Percentiles rank a stretch among this genome's conserved stretches.
These are phyloP conservation scores for Pitta sordida DNA, from an alignment of 2,113 vertebrate genomes.

Conservation along the genomic window DNA sequence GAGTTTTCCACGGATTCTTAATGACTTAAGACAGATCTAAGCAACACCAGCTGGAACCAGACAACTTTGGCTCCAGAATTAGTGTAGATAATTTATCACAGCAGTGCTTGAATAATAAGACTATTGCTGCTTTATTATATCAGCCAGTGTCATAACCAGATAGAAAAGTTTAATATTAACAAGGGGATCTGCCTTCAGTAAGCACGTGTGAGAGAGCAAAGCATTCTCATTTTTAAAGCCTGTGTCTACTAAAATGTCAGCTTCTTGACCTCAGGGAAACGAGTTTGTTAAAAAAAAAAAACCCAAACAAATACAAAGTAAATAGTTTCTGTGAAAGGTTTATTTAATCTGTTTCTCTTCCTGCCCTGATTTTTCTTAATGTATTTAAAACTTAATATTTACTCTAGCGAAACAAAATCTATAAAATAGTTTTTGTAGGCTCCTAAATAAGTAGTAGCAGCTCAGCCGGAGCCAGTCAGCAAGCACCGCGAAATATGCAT, in stretches of 20 bases:
- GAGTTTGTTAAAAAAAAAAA: not conserved
- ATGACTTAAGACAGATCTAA: slow-evolving; percentile 75
- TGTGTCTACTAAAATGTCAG: slow-evolving; percentile 57
- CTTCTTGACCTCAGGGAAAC: slow-evolving; percentile 30
- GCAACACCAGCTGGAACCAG: slow-evolving; percentile 73
- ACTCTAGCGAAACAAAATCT: slow-evolving; percentile 56
- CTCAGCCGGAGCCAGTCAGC: slow-evolving; percentile 60
- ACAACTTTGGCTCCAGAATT: slow-evolving; percentile 73
- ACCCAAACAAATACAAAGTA: slow-evolving; percentile 46
- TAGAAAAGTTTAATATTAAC: slow-evolving; percentile 75
- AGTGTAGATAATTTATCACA: slow-evolving; percentile 75
- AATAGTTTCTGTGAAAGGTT: slow-evolving; percentile 54
- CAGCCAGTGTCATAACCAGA: slow-evolving; percentile 60
- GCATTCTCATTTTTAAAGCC: slow-evolving; percentile 34
- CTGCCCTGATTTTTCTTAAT: slow-evolving; percentile 61
- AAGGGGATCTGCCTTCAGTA: slow-evolving; percentile 58
- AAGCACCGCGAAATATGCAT: slow-evolving; percentile 47
- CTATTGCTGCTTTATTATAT: slow-evolving; percentile 59
- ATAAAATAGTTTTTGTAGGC: slow-evolving; percentile 55
- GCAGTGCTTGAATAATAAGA: slow-evolving; percentile 67
- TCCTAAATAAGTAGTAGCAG: slow-evolving; percentile 63
- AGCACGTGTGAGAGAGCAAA: not conserved
- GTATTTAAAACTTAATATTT: slow-evolving; percentile 68
- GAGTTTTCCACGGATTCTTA: slow-evolving; percentile 68
- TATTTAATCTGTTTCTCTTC: slow-evolving; percentile 61